These are phyloP conservation scores for Smittia aterrima DNA, from an alignment of 2,888 invertebrate genomes.

Conservation along the genomic window DNA sequence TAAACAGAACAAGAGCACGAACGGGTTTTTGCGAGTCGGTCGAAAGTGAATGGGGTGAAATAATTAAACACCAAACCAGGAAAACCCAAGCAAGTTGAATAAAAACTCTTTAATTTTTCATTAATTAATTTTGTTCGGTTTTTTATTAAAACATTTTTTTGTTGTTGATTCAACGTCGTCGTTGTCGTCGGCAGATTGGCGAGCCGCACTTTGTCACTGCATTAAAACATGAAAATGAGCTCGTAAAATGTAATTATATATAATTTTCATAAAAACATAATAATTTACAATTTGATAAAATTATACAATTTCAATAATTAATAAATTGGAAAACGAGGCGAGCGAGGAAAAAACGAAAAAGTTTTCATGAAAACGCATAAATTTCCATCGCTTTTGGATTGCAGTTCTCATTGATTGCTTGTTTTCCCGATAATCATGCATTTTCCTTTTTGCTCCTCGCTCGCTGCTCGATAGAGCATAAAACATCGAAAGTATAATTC, in stretches of 20 bases:
- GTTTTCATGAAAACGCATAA: background rate
- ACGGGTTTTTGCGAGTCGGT: too few species aligned
- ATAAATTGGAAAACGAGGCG: background rate
- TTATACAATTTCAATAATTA: slow-evolving; percentile 23
- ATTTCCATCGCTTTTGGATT: background rate
- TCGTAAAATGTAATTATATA: background rate
- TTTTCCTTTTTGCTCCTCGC: background rate
- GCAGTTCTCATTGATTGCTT: background rate
- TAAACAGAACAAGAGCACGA: background rate
- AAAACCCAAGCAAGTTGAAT: background rate
- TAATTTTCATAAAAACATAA: slow-evolving; percentile 15
- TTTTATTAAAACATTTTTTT: slow-evolving; percentile 20
- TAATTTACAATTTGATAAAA: slow-evolving; percentile 20
- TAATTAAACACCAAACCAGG: background rate
- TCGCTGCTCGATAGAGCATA: background rate
- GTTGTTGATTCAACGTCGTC: background rate
- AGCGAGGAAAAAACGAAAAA: background rate
- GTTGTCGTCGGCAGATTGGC: background rate
- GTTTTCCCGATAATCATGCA: slow-evolving; percentile 2
- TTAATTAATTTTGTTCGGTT: slow-evolving; percentile 19
- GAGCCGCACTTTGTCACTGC: background rate
- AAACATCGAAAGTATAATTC: background rate
- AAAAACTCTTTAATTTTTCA: slow-evolving; percentile 8
- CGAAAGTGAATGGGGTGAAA: background rate
- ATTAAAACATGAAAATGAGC: slow-evolving; percentile 6